Percentiles rank a stretch among this genome's conserved stretches.
phyloP scores from a whole-genome alignment of 2,888 invertebrate genomes.

The Scaptodrosophila latifasciaeformis region DNA sequence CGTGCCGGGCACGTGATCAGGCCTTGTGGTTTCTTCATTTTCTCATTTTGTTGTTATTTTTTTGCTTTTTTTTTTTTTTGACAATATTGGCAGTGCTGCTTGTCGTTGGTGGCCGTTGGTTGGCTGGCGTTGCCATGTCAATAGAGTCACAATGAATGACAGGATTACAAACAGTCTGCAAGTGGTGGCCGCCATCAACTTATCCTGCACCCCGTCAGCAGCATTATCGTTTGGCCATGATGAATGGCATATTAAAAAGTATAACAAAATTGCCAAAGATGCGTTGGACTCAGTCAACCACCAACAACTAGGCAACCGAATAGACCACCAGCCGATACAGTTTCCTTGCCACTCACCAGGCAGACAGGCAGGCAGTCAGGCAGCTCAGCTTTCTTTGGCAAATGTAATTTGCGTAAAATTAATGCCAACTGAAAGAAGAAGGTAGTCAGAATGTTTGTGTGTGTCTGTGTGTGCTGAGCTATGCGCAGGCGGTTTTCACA shows the following conservation, averaged over 20 bases:
- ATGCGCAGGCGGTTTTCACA: slow-evolving; percentile 25
- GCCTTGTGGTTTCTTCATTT: slow-evolving; percentile 4
- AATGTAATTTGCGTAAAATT: slow-evolving; percentile 66
- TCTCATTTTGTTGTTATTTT: slow-evolving; percentile 1
- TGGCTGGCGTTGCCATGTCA: slow-evolving; percentile 49
- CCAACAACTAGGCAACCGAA: no score
- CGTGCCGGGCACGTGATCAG: slow-evolving; percentile 38
- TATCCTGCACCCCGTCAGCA: no score
- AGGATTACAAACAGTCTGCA: slow-evolving; percentile 57
- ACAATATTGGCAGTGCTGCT: slow-evolving; percentile 1
- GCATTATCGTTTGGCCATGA: background rate
- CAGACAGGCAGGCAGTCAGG: background rate
- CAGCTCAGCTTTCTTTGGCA: slow-evolving; percentile 4
- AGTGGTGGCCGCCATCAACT: slow-evolving; percentile 35
- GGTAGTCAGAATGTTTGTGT: background rate
- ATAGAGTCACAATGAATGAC: slow-evolving; percentile 67
- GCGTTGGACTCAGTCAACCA: no score
- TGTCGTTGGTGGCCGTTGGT: background rate
- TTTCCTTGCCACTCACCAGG: no score
- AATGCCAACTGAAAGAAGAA: slow-evolving; percentile 13
- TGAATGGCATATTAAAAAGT: slow-evolving; percentile 7
- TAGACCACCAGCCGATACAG: no score
- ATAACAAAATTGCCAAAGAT: background rate
- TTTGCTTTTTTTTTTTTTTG: no score
- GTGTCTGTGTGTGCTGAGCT: background rate